A percentile compares a stretch with the other conserved stretches of the same genome.
phyloP scores from a whole-genome alignment of 53 echinoderm and acorn worm genomes.

The Echinometra lucunter region DNA sequence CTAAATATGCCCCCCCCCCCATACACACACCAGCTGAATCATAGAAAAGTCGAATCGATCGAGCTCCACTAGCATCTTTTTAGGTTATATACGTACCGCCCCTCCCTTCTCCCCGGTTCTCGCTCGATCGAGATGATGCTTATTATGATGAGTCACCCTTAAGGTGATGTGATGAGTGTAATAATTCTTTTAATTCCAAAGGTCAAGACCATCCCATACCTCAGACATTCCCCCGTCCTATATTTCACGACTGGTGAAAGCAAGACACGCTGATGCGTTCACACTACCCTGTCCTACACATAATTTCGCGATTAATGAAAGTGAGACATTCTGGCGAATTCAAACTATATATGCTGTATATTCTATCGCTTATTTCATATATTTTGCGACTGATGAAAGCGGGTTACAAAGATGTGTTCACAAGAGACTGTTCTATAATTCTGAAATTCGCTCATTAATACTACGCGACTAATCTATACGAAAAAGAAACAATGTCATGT shows the following conservation, averaged over 20 bases:
- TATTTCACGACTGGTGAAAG: constrained; percentile 10
- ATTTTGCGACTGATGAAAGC: neutral
- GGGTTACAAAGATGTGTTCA: neutral
- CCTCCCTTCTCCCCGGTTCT: neutral
- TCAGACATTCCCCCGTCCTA: neutral
- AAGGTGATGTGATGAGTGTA: constrained; percentile 42
- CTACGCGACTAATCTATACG: no score
- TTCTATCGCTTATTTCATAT: neutral
- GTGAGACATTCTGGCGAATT: no score
- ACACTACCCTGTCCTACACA: neutral
- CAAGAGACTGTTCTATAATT: neutral
- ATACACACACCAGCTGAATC: no score
- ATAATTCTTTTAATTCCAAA: neutral
- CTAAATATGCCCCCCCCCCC: no score
- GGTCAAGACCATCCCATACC: constrained; percentile 18
- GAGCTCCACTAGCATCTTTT: no score
- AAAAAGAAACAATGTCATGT: no score
- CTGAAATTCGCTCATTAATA: neutral
- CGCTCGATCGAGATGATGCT: neutral
- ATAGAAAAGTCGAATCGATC: no score
- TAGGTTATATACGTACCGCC: neutral
- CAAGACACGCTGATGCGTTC: neutral
- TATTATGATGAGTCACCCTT: neutral
- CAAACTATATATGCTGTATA: no score
- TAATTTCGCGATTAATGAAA: no score